Base-by-base conservation (phyloP, 2,888 invertebrate species). In the Macroteleia sp. region DNA sequence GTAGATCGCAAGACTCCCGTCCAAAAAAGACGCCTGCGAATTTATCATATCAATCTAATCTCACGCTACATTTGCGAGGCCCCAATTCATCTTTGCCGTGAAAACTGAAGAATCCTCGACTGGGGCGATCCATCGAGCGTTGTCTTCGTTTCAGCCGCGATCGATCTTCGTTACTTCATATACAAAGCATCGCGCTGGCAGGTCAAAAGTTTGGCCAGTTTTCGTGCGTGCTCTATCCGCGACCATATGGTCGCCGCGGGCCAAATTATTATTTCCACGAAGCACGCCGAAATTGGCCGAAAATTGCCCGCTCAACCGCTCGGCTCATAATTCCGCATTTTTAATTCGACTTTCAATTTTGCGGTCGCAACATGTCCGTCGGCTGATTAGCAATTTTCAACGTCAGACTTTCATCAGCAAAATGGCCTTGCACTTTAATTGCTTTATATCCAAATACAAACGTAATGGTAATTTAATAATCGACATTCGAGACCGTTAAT, bases 241-340 rank as follows among this genome's bases (percentile, higher is more conserved):
- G 86, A 89, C 90, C 91, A 90, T 91, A 91, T 91, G 90, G 90
- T 88, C 85, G 90, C 90, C 90, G 87, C 79, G 81, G 87, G 88
- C 85, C 84, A 79, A 86, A 83, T 89, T 87, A 89, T 89, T 90
- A 90, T 90, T 87, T 88, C 86, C 81, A 78, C 67, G 75, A 79
- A 81, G 82, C 78, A 81, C 82, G 79, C 81, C 87, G 77, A 90
- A 89, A 90, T 89, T 89, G 86, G 84, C 82, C 82, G 88, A 90
- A 90, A 91, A 90, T 90, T 90, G 88, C 81, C 83, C 85, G 78
- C 32, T 12, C 17, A 25, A 81, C 83, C 85, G 78, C 32, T 12
- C 17, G 34, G 22, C 56, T 88, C 84, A 88, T 88, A 88, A 90
- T 89, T 88, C 82, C 79, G 82, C 78, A 87, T 88, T 90, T 89